Evolutionary conservation across 2,888 invertebrate genomes (phyloP), one percentile per base, ranked within the genome.

Genomic region (Elmis aenea): DNA sequence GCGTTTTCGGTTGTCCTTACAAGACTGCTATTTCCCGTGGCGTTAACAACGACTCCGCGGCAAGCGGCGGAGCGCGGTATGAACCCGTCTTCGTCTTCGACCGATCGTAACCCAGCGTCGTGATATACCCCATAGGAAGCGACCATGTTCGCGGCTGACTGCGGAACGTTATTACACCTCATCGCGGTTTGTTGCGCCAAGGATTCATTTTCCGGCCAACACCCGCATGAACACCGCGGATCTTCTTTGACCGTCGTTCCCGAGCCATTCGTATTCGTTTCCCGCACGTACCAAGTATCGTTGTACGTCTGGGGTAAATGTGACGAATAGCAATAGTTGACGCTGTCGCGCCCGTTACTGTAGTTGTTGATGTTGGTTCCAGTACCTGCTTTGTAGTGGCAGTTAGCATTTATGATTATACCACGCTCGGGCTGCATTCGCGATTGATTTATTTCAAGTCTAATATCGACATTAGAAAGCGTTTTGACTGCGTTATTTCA

Each of bases 51-150:
- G 18, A 68, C 66, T 23, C 60, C 61, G 14, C 61, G 59, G 41
- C 63, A 62, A 25, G 42, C 50, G 45, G 51, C 58, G 27, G 54
- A 30, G 3, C 50, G 52, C 22, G 62, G 57, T 11, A 59, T 48
- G 45, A 66, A 63, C 15, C 64, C 64, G 41, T 62, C 62, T 12
- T 62, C 64, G 41, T 64, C 61, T 14, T 61, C 63, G 15, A 53
- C 56, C 33, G 45, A 40, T 26, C 51, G 44, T 26, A 53, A 42
- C 11, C 58, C 58, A 9, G 52, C 62, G 30, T 62, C 62, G 16
- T 58, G 59, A 53, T 70, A 68, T 24, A 69, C 67, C 30, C 68
- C 69, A 49, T 71, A 71, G 3, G 69, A 67, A 11, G 66, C 68
- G 31, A 68, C 64, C 58, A 65, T 63, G 21, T 50, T 54, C 50